These are phyloP conservation scores for Prochilodus magdalenae DNA, from an alignment of 2,113 vertebrate species.

Conservation along the genomic window DNA sequence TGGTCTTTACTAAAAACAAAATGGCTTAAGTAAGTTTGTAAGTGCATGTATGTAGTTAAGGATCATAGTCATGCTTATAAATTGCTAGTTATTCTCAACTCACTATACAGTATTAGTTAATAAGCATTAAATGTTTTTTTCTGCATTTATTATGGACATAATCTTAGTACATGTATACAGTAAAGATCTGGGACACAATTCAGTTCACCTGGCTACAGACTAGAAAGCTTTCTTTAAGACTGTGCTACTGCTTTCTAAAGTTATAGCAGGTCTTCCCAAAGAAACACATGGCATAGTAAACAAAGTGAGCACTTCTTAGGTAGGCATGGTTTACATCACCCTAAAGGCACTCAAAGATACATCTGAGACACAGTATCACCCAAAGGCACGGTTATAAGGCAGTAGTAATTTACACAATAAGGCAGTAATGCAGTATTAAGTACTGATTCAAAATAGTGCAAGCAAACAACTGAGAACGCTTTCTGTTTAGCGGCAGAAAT, in stretches of 20 bases:
- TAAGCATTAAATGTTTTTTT: neutral
- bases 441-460: conserved; percentile 7
- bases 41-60: neutral
- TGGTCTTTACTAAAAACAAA: too few species aligned
- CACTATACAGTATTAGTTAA: neutral
- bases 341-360: conserved; percentile 19
- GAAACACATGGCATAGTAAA: neutral
- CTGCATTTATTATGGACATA: conserved; percentile 16
- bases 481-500: neutral
- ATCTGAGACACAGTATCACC: neutral
- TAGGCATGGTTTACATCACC: neutral
- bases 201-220: neutral
- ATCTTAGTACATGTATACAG: conserved; percentile 2
- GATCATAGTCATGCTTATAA: neutral
- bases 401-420: neutral
- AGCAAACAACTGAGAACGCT: neutral
- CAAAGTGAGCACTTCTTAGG: neutral
- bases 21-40: too few species aligned
- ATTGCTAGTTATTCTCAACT: neutral
- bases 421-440: neutral
- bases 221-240: neutral
- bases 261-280: neutral
- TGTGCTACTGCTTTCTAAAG: neutral
- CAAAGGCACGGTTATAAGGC: conserved; percentile 8
- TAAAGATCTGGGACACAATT: neutral